Evolutionary conservation across 2,888 invertebrate genomes (phyloP), one percentile per base, ranked within the genome.

Genomic region (Aphidoletes aphidimyza): DNA sequence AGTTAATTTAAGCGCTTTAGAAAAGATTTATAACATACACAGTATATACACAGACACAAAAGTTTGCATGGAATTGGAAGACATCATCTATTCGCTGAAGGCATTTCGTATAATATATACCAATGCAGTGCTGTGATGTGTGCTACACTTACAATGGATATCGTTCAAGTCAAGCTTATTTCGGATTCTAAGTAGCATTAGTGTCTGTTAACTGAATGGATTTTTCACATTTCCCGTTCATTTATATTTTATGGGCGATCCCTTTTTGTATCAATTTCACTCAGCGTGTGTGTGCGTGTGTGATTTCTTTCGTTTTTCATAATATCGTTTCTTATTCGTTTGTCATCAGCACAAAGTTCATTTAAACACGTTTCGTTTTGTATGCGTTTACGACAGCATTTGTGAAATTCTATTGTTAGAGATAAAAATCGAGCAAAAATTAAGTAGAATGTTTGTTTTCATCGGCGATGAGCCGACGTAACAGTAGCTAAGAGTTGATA

Each of bases 111-210:
- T n/a, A n/a, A n/a, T n/a, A n/a, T n/a, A n/a, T n/a, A n/a, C n/a
- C n/a, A n/a, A n/a, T n/a, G n/a, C n/a, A n/a, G 54, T 54, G 30
- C 47, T 14, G 2, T 34, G 11, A 30, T 69, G 17, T 69, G 69
- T 30, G 69, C n/a, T 30, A 30, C 69, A 30, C 14, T 69, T 34
- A 69, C 69, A 2, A 69, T 69, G 69, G 54, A 3, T 26, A 22
- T 34, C 26, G 69, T 30, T 1, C n/a, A 14, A 69, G 69, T 69
- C 34, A 30, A 69, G 69, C 69, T 69, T 69, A 69, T 69, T 69
- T 69, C 69, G 69, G 69, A 69, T 69, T 69, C 69, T 69, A 69
- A 69, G 69, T 69, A 69, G 69, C 69, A 69, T 69, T 69, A 69
- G 69, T 69, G 69, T 69, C 69, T 69, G 69, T 69, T 69, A 69